A percentile compares a stretch with the other conserved stretches of the same genome.
phyloP scores from a whole-genome alignment of 2,797 vertebrate species.

The Smutsia gigantea region DNA sequence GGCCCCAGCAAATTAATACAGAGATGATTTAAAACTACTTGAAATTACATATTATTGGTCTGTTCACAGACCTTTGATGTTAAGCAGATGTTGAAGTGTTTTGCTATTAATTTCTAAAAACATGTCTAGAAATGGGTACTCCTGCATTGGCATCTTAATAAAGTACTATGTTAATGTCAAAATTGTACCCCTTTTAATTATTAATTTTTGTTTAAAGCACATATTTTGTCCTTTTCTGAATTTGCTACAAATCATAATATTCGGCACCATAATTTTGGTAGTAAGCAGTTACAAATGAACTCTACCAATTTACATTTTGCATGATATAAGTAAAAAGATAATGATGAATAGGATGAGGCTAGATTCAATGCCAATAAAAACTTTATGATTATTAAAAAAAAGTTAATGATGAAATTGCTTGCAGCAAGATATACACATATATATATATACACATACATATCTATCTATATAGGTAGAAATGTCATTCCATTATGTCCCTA shows the following conservation, averaged over 20 bases:
- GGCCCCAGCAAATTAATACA: not conserved
- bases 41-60: not conserved
- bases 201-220: constrained; percentile 21
- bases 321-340: constrained; percentile 64
- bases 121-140: not conserved
- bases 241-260: not conserved
- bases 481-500: not conserved
- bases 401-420: constrained; percentile 29
- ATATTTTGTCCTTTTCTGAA: not conserved
- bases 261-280: not conserved
- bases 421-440: not conserved
- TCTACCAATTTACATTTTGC: not conserved
- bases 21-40: not conserved
- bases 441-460: not conserved
- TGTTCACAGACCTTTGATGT: not conserved
- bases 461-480: too few species aligned
- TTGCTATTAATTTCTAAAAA: constrained; percentile 1
- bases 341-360: constrained; percentile 38
- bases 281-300: not conserved
- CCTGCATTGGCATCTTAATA: not conserved
- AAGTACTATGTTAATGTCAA: not conserved
- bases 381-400: constrained; percentile 59
- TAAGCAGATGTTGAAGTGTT: not conserved
- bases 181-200: not conserved
- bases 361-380: constrained; percentile 41